Evolutionary conservation across 2,113 vertebrate species (phyloP).

Genomic region (Trichechus manatus): DNA sequence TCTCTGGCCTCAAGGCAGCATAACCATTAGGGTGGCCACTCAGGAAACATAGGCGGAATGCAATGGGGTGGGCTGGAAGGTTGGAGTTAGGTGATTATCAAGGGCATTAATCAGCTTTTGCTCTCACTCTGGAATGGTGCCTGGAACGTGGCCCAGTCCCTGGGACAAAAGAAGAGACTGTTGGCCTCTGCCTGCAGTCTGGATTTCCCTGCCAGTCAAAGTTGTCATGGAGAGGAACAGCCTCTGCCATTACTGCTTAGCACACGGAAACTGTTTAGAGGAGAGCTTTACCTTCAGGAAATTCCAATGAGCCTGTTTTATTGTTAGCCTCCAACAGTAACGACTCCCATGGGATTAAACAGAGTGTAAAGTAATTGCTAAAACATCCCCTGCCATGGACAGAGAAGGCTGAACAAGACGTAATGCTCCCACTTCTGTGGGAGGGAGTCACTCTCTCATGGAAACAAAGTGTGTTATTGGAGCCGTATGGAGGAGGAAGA

Average conservation of each 20-base stretch:
- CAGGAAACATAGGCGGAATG: slow-evolving; percentile 44
- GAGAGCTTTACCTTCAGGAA: slow-evolving; percentile 80
- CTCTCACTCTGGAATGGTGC: slow-evolving; percentile 44
- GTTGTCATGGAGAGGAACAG: slow-evolving; percentile 58
- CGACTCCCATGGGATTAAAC: slow-evolving; percentile 81
- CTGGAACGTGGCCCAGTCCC: slow-evolving; percentile 61
- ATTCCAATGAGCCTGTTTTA: slow-evolving; percentile 87
- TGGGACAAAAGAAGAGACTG: slow-evolving; percentile 64
- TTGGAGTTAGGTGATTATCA: slow-evolving; percentile 55
- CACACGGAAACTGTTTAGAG: slow-evolving; percentile 70
- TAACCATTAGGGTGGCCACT: not conserved
- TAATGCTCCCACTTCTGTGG: slow-evolving; percentile 61
- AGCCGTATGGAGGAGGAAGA: slow-evolving; percentile 23
- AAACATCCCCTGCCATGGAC: slow-evolving; percentile 85
- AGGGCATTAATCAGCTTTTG: slow-evolving; percentile 67
- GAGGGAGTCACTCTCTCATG: not conserved
- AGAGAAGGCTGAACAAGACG: slow-evolving; percentile 73
- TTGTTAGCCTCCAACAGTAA: slow-evolving; percentile 80
- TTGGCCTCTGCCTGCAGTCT: slow-evolving; percentile 54
- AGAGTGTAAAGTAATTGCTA: slow-evolving; percentile 86
- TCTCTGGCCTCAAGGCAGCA: not conserved
- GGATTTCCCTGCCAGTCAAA: slow-evolving; percentile 75
- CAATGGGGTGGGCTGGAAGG: slow-evolving; percentile 23
- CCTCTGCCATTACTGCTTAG: slow-evolving; percentile 45
- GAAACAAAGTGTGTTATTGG: not conserved